Percentiles rank a stretch among this genome's conserved stretches.
Evolutionary conservation across 2,113 vertebrate species (phyloP).

Genomic region (Antidorcas marsupialis): DNA sequence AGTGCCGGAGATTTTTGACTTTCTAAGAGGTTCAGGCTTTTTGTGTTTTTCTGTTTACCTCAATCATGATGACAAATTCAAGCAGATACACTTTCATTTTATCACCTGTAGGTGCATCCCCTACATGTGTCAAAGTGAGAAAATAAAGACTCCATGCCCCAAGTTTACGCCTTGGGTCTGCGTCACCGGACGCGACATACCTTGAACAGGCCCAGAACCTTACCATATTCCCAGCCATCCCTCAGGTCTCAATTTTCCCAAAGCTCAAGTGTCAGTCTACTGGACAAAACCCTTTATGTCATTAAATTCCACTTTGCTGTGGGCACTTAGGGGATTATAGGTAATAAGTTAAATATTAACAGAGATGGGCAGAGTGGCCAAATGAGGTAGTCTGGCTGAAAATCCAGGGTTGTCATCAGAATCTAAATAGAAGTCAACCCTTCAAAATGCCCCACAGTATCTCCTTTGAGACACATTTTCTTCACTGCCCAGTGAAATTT

Average conservation of each 20-base stretch:
- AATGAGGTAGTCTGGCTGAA: background rate
- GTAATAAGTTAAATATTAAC: background rate
- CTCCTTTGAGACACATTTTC: constrained; percentile 7
- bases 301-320: background rate
- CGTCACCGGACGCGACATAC: background rate
- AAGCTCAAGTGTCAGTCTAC: background rate
- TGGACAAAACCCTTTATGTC: background rate
- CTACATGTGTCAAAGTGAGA: background rate
- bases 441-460: background rate
- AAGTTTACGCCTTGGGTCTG: background rate
- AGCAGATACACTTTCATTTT: background rate
- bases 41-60: background rate
- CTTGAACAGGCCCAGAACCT: background rate
- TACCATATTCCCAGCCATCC: background rate
- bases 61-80: background rate
- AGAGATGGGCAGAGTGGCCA: background rate
- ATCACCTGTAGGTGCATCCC: background rate
- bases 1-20: background rate
- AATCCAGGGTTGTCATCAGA: background rate
- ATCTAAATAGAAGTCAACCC: background rate
- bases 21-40: background rate
- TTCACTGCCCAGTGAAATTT: background rate
- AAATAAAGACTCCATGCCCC: background rate
- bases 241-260: background rate
- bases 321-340: background rate